Evolutionary conservation across 2,888 invertebrate genomes (phyloP).

Genomic region (Metalampra italica): DNA sequence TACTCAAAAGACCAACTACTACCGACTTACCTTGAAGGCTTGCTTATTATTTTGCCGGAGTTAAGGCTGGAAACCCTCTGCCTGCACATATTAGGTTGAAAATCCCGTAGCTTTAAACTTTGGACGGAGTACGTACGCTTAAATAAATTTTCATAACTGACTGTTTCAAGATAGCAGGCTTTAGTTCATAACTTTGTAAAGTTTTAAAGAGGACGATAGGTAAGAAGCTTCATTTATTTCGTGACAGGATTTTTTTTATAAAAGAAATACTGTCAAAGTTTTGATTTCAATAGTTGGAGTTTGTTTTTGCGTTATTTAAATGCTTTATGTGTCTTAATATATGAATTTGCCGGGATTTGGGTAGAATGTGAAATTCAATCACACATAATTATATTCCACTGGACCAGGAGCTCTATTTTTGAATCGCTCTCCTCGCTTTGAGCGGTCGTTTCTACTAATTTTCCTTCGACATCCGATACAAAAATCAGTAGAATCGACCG

Average conservation of each 20-base stretch:
- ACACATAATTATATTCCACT: too few relatives aligned
- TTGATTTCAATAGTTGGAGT: constrained; percentile 2
- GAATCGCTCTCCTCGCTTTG: too few relatives aligned
- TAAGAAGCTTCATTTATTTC: constrained; percentile 7
- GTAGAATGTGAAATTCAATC: constrained; percentile 4
- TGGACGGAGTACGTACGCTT: constrained; percentile 3
- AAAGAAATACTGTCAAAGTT: not conserved
- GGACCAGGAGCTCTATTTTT: too few relatives aligned
- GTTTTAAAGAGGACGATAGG: constrained; percentile 16
- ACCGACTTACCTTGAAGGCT: constrained; percentile 3
- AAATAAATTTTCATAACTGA: constrained; percentile 23
- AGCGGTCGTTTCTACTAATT: too few relatives aligned
- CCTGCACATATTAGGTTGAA: constrained; percentile 11
- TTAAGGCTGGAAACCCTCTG: constrained; percentile 7
- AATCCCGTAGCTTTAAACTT: constrained; percentile 3
- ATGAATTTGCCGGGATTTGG: too few relatives aligned
- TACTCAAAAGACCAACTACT: constrained; percentile 3
- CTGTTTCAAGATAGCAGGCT: constrained; percentile 17
- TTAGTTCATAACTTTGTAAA: constrained; percentile 20
- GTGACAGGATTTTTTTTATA: not conserved
- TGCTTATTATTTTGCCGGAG: constrained; percentile 2
- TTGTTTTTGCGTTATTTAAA: constrained; percentile 5
- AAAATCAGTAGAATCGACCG: too few relatives aligned
- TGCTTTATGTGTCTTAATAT: too few relatives aligned
- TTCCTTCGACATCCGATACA: too few relatives aligned